Base-by-base conservation (phyloP, 1,140 invertebrate genomes). In the Cepaea nemoralis region DNA sequence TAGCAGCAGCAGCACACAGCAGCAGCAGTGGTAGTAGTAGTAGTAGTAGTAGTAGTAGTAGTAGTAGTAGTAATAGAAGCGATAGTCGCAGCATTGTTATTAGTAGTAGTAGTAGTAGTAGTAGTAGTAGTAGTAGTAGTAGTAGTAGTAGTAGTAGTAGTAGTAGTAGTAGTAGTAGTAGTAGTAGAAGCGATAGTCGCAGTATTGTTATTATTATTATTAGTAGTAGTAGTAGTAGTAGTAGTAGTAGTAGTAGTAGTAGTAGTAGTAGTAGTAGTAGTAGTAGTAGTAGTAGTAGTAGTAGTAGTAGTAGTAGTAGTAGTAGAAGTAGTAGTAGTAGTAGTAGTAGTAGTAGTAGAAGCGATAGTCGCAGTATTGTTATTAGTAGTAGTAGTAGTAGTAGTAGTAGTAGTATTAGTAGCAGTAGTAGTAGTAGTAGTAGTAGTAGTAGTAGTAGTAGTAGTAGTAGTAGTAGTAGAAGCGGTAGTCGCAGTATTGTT, bases 181-280 rank as follows among this genome's bases (percentile, higher is more conserved):
- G 50, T 55, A 55, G 50, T 55, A 55, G 50, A 14, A 76, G 73
- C 66, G 66, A 45, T 77, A 76, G 73, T 24, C 22, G 71, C 42
- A 74, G 37, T 74, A n/a, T 37, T 35, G 45, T 55, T 55, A 19
- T 55, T 55, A 2, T 14, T 55, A 22, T 8, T 24, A 19, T 55
- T 55, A 22, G 50, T 22, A 55, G 50, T 22, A 55, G 50, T 55
- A 55, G 50, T 55, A 70, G 67, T 70, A 70, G 27, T 70, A 70
- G 67, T 70, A 70, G 67, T 70, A 31, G 67, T 70, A 70, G 3
- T 81, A 81, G 79, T 81, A 81, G 70, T 75, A 76, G 79, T 76
- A 81, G 70, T 50, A 75, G 79, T 76, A 81, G 79, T 75, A 81
- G 79, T 81, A 75, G 79, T 75, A 81, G 79, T 66, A 81, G 79